A percentile compares a stretch with the other conserved stretches of the same genome.
Evolutionary conservation across 2,888 invertebrate genomes (phyloP).

Genomic region (Physocephala rufipes): DNA sequence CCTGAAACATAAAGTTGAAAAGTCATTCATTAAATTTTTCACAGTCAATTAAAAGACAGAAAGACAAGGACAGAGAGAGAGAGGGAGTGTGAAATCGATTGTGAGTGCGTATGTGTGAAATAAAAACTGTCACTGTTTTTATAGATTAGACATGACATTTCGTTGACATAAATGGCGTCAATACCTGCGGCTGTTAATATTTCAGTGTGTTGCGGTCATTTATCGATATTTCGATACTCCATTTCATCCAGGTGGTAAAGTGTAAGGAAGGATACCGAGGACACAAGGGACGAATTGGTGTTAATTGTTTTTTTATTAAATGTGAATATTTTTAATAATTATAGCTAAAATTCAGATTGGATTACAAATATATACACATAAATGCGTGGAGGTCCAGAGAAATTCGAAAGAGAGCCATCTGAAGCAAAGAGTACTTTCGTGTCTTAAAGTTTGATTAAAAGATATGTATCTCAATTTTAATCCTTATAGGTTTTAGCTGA

Average conservation of each 20-base stretch:
- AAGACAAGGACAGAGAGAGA: not conserved
- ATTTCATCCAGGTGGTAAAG: not conserved
- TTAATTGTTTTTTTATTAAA: too few relatives aligned
- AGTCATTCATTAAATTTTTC: not conserved
- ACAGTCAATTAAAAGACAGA: slow-evolving; percentile 1
- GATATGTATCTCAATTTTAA: too few relatives aligned
- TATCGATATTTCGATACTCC: not conserved
- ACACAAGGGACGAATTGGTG: too few relatives aligned
- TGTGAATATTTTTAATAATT: too few relatives aligned
- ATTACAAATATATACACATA: too few relatives aligned
- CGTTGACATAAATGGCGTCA: not conserved
- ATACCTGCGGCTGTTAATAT: slow-evolving; percentile 1
- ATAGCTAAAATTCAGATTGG: too few relatives aligned
- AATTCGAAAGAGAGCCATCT: too few relatives aligned
- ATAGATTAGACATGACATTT: too few relatives aligned
- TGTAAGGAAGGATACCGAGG: not conserved
- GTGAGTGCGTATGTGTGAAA: not conserved
- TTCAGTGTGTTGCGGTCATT: slow-evolving; percentile 1
- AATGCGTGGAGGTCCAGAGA: too few relatives aligned
- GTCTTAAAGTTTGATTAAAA: too few relatives aligned
- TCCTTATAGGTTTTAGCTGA: too few relatives aligned
- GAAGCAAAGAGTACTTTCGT: too few relatives aligned
- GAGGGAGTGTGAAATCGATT: not conserved
- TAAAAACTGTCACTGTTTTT: not conserved
- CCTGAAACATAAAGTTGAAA: not conserved